phyloP scores from a whole-genome alignment of 2,888 invertebrate genomes.

The Scotopteryx bipunctaria region DNA sequence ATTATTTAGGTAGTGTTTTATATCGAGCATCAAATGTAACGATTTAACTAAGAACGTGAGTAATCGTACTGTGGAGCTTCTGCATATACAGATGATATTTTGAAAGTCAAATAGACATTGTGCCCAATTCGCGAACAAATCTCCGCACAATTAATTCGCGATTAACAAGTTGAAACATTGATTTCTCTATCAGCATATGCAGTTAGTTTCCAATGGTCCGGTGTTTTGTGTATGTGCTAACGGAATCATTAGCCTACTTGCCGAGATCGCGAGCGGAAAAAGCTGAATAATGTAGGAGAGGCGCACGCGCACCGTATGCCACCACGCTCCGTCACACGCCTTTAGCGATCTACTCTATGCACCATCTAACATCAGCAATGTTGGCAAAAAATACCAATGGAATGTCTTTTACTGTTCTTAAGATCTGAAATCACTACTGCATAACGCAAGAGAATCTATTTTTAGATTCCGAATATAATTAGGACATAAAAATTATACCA shows the following conservation, averaged over 20 bases:
- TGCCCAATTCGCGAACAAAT: no score
- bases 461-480: not conserved
- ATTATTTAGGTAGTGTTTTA: no score
- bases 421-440: constrained; percentile 3
- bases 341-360: constrained; percentile 36
- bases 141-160: constrained; percentile 9
- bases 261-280: constrained; percentile 70
- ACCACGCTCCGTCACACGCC: constrained; percentile 39
- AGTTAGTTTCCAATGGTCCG: constrained; percentile 69
- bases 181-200: constrained; percentile 55
- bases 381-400: constrained; percentile 23
- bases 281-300: constrained; percentile 69
- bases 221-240: constrained; percentile 78
- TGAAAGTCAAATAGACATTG: no score
- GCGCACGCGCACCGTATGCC: constrained; percentile 43
- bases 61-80: no score
- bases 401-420: constrained; percentile 17
- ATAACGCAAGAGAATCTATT: not conserved
- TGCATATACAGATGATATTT: no score
- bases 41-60: no score
- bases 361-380: constrained; percentile 47
- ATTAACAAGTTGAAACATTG: constrained; percentile 40
- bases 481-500: no score
- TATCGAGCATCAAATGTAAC: no score
- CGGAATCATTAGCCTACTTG: constrained; percentile 80